Percentiles rank a stretch among this genome's conserved stretches.
phyloP scores from a whole-genome alignment of 2,113 vertebrate genomes.

The Macquaria australasica region DNA sequence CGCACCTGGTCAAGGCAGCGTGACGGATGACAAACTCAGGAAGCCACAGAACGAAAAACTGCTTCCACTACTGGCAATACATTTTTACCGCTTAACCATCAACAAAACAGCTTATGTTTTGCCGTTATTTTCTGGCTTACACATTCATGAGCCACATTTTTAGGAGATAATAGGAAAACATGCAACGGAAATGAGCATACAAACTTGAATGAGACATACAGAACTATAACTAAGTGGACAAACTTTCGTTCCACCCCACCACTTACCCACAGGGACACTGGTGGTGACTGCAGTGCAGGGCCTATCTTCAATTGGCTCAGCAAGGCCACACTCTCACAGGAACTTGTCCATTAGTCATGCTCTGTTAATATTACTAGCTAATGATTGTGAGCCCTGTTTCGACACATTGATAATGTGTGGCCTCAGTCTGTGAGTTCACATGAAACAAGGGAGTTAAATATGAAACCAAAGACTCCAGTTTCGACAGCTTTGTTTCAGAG shows the following conservation, averaged over 20 bases:
- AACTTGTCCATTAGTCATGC: conserved; percentile 47
- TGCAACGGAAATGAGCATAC: conserved; percentile 4
- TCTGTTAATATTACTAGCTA: conserved; percentile 47
- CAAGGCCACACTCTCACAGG: conserved; percentile 32
- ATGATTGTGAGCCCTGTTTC: conserved; percentile 40
- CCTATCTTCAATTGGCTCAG: not conserved
- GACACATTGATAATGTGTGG: conserved; percentile 29
- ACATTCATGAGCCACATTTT: conserved; percentile 4
- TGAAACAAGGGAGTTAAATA: not conserved
- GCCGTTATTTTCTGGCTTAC: not conserved
- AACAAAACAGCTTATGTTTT: not conserved
- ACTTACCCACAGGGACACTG: conserved; percentile 2
- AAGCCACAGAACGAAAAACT: not conserved
- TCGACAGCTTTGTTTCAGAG: not conserved
- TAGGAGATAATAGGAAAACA: not conserved
- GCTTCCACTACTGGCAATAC: not conserved
- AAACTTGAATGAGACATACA: conserved; percentile 2
- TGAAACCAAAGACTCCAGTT: conserved; percentile 9
- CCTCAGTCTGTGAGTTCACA: not conserved
- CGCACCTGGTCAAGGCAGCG: not conserved
- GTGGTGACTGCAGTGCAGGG: not conserved
- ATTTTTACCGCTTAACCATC: not conserved
- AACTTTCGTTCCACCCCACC: conserved; percentile 1
- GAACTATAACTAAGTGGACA: not conserved
- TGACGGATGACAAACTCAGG: not conserved